Evolutionary conservation across 2,797 vertebrate genomes (phyloP).

Genomic region (Poecile montanus): DNA sequence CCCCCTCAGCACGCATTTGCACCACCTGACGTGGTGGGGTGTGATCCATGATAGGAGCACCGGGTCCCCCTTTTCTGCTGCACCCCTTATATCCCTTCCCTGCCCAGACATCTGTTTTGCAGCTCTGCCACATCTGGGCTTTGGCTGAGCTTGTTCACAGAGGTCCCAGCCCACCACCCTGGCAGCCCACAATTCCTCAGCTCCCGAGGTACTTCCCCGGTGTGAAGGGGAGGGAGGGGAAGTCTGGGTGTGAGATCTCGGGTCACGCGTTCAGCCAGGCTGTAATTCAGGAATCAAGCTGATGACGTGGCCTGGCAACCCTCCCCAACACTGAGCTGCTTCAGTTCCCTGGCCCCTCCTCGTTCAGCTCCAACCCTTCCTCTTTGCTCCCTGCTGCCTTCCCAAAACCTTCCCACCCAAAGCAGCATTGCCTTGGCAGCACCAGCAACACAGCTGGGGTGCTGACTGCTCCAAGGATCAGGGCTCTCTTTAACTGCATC

Average conservation of each 20-base stretch:
- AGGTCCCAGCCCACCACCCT: rapidly evolving
- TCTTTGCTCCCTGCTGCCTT: not conserved
- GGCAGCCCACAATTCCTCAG: rapidly evolving
- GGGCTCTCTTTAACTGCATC: not conserved
- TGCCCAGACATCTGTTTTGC: not conserved
- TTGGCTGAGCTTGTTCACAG: not conserved
- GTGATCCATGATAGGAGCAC: rapidly evolving
- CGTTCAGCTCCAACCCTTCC: rapidly evolving
- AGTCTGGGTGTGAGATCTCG: not conserved
- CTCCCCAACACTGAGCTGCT: rapidly evolving
- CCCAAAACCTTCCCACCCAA: rapidly evolving
- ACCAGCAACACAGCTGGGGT: not conserved
- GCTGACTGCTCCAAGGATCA: rapidly evolving
- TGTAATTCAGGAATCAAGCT: not conserved
- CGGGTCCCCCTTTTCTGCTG: not conserved
- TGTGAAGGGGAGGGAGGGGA: not conserved
- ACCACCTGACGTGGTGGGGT: not conserved
- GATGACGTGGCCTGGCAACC: not conserved
- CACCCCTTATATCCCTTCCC: not conserved
- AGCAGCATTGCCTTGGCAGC: not conserved
- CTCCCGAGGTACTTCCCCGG: not conserved
- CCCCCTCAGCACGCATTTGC: not conserved
- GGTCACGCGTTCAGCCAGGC: not conserved
- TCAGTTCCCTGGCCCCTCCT: not conserved
- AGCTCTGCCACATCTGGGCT: not conserved